Conservation (phyloP, 2,797 vertebrate genomes). For the Peromyscus attwateri region DNA sequence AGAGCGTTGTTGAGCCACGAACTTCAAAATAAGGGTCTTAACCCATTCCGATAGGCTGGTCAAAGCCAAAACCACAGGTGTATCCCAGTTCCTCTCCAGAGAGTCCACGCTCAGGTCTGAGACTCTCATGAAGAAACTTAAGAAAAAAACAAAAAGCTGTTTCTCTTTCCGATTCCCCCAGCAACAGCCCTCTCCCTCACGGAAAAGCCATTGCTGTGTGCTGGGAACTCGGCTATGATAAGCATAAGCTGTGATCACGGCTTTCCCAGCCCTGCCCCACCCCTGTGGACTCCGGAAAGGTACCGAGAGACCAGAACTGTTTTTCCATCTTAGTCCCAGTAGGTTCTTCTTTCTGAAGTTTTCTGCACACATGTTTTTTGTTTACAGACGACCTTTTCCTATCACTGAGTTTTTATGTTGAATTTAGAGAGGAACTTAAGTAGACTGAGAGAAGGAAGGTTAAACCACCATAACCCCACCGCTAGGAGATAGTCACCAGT, state of each 20-base stretch:
- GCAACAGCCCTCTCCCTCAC: not conserved
- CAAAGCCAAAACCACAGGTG: not conserved
- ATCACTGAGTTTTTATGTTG: constrained; percentile 5
- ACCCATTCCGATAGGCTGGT: not conserved
- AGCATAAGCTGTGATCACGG: not conserved
- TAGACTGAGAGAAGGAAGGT: constrained; percentile 6
- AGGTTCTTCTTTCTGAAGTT: not conserved
- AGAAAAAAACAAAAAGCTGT: not conserved
- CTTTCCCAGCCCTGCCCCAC: not conserved
- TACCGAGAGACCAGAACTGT: not conserved
- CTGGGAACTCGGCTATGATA: constrained; percentile 50
- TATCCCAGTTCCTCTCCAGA: not conserved
- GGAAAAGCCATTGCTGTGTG: not conserved
- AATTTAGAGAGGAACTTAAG: constrained; percentile 9
- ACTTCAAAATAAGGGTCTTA: not conserved
- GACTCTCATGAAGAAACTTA: not conserved
- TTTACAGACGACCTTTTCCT: constrained; percentile 43
- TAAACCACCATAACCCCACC: not conserved
- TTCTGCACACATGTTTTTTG: constrained; percentile 6
- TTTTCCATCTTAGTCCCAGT: not conserved
- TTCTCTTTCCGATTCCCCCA: not conserved
- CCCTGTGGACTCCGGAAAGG: not conserved
- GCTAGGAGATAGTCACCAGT: not conserved
- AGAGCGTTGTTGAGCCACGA: fast-evolving
- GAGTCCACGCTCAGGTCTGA: not conserved